phyloP scores from a whole-genome alignment of 2,888 invertebrate genomes.

The Sycophila texana region DNA sequence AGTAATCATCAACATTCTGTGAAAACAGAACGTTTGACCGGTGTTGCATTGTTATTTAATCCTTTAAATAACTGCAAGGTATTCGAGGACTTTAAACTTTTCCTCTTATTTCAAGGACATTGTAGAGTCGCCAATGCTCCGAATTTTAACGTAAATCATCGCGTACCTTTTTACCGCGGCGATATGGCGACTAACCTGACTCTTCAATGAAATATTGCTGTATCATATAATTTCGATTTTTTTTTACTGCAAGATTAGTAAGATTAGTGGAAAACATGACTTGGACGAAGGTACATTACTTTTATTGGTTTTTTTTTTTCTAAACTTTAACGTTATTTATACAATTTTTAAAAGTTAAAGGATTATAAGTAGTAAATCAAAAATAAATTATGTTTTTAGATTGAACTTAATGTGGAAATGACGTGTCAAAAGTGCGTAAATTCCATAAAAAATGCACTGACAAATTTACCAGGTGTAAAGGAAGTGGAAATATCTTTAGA shows the following conservation, averaged over 20 bases:
- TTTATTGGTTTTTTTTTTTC: no score
- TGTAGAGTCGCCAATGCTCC: no score
- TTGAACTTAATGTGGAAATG: constrained; percentile 83
- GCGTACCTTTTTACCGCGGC: neutral
- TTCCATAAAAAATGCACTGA: constrained; percentile 76
- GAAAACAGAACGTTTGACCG: no score
- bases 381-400: constrained; percentile 69
- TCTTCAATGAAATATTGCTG: constrained; percentile 10
- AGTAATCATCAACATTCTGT: neutral
- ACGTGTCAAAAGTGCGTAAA: constrained; percentile 78
- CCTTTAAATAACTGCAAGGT: no score
- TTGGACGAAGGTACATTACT: constrained; percentile 43
- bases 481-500: constrained; percentile 78
- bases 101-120: no score
- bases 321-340: no score
- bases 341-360: no score
- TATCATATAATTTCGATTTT: constrained; percentile 28
- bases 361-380: neutral
- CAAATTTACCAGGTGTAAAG: constrained; percentile 75
- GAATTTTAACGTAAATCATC: neutral
- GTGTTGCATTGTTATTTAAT: no score
- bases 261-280: constrained; percentile 39
- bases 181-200: constrained; percentile 16
- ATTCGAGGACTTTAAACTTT: no score
- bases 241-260: constrained; percentile 1